These are phyloP conservation scores for Piprites chloris DNA, from an alignment of 2,113 vertebrate genomes.

Conservation along the genomic window DNA sequence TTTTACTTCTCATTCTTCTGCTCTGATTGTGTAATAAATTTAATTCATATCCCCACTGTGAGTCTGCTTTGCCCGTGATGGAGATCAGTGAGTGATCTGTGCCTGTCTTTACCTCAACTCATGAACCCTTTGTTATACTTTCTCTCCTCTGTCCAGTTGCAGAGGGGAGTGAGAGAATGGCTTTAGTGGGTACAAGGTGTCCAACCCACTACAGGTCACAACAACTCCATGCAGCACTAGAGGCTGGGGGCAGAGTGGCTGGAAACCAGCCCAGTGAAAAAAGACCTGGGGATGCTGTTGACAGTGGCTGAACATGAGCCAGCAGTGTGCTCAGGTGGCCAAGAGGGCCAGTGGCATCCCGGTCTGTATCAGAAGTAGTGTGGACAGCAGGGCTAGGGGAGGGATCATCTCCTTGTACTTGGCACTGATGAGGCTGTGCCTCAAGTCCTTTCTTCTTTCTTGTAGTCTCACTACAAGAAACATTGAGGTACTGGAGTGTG, in stretches of 20 bases:
- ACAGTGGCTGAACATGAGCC: not conserved
- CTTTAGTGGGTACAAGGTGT: not conserved
- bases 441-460: not conserved
- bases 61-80: not conserved
- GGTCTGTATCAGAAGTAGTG: not conserved
- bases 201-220: not conserved
- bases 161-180: not conserved
- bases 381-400: not conserved
- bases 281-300: not conserved
- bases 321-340: not conserved
- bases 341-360: not conserved
- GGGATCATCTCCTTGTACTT: not conserved
- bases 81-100: not conserved
- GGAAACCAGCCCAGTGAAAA: not conserved
- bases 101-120: not conserved
- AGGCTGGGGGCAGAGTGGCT: not conserved
- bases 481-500: accelerated
- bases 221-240: not conserved
- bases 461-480: not conserved
- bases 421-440: not conserved
- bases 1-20: not conserved
- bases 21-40: not conserved
- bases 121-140: not conserved
- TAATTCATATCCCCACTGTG: not conserved
- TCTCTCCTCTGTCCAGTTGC: not conserved